Base-by-base conservation (phyloP, 30 jellyfish, hydroid and myxozoan genomes). In the Chrysaora quinquecirrha region DNA sequence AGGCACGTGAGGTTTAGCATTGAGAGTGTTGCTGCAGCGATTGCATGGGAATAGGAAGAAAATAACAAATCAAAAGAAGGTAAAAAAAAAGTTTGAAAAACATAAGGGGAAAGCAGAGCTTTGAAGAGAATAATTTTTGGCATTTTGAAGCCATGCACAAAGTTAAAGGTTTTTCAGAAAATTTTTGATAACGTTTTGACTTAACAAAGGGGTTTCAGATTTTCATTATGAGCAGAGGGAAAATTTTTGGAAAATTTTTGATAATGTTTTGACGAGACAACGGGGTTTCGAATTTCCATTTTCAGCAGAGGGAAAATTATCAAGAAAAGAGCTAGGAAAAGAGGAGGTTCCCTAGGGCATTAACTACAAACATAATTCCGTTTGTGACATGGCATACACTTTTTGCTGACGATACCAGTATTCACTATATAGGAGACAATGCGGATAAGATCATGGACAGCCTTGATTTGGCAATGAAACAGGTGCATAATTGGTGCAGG, bases 401-500 rank as follows among this genome's bases (percentile, higher is more conserved):
- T n/a, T n/a, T n/a, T n/a, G n/a, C n/a, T n/a, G n/a, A 65, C 34
- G 77, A 65, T 65, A 30, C 77, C 10, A 65, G 77, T 25, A 65
- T 65, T n/a, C 34, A 25, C n/a, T 70, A 35, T 35, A 70, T 33
- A 38, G 82, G 82, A 67, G 82, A 38, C 34, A 38, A 38, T 34
- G 82, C 28, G 46, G 34, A 33, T 19, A 33, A 38, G 67, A 70
- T 70, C 82, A 70, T 35, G 46, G 66, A 70, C 19, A 70, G 82
- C 67, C 67, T 33, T 35, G 10, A 70, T 38, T 70, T 70, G 82
- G 82, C 67, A 70, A 33, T 70, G 82, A 67, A 70, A 33, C 68
- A 38, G 67, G 82, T 33, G 67, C 82, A 2, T 33, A 67, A 22
- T 33, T 70, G 82, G 67, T 70, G 82, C 82, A 70, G 82, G 67